These are phyloP conservation scores for Rhynchophorus ferrugineus DNA, from an alignment of 1,140 invertebrate genomes.

Conservation along the genomic window DNA sequence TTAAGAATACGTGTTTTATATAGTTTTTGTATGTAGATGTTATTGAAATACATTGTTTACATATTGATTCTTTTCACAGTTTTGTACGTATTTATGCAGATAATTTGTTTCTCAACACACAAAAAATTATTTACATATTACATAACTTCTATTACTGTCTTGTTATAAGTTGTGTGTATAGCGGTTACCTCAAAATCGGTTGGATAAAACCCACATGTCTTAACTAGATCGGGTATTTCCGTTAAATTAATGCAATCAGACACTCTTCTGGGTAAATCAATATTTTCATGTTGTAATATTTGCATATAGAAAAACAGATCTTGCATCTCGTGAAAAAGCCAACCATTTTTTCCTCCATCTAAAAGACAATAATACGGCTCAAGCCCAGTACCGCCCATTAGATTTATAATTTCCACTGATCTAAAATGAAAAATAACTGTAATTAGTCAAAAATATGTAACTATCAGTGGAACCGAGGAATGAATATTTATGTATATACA, in stretches of 20 bases:
- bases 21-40: too few species aligned
- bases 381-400: conserved; percentile 47
- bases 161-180: background rate
- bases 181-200: conserved; percentile 55
- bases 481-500: too few species aligned
- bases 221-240: conserved; percentile 62
- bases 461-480: too few species aligned
- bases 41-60: too few species aligned
- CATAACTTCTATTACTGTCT: too few species aligned
- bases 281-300: conserved; percentile 60
- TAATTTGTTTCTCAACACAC: too few species aligned
- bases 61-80: too few species aligned
- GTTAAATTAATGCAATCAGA: conserved; percentile 51
- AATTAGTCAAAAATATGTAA: too few species aligned
- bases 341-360: conserved; percentile 51
- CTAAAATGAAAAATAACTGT: conserved; percentile 33
- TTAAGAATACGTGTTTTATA: too few species aligned
- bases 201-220: conserved; percentile 66
- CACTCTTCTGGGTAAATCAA: conserved; percentile 48
- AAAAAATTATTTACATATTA: too few species aligned
- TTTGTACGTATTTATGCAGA: too few species aligned
- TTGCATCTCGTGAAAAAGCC: conserved; percentile 60
- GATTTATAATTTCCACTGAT: conserved; percentile 45
- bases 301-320: conserved; percentile 68
- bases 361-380: conserved; percentile 52